Conservation (phyloP, 2,888 invertebrate genomes). For the Emmelina monodactyla region DNA sequence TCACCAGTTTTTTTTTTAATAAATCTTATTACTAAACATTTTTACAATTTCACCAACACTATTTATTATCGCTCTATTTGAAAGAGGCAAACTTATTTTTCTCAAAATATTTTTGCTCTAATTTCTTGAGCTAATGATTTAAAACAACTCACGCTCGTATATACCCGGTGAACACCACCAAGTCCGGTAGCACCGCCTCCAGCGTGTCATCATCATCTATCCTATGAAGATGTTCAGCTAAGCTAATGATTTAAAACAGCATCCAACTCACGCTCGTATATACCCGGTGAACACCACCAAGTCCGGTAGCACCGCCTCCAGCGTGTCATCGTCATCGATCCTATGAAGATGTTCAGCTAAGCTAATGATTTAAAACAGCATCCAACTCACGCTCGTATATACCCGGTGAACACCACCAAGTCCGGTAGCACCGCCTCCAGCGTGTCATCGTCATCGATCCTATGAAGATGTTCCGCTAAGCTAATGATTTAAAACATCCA, state of each 20-base stretch:
- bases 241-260: too few relatives aligned
- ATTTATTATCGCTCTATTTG: too few relatives aligned
- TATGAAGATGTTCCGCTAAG: constrained; percentile 52
- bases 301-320: constrained; percentile 74
- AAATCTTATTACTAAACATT: too few relatives aligned
- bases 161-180: constrained; percentile 76
- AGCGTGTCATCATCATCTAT: constrained; percentile 63
- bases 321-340: constrained; percentile 59
- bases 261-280: constrained; percentile 73
- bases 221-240: constrained; percentile 49
- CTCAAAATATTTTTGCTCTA: too few relatives aligned
- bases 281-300: constrained; percentile 76
- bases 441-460: constrained; percentile 59
- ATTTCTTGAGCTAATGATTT: too few relatives aligned
- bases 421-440: constrained; percentile 74
- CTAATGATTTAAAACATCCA: too few relatives aligned
- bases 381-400: constrained; percentile 75
- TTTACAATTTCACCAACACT: too few relatives aligned
- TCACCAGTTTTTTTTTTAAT: too few relatives aligned
- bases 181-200: constrained; percentile 73
- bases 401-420: constrained; percentile 74
- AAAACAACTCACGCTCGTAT: constrained; percentile 74
- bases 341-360: constrained; percentile 51
- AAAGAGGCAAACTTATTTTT: too few relatives aligned
- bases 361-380: too few relatives aligned